phyloP scores from a whole-genome alignment of 2,888 invertebrate species.

The Acleris emargana region DNA sequence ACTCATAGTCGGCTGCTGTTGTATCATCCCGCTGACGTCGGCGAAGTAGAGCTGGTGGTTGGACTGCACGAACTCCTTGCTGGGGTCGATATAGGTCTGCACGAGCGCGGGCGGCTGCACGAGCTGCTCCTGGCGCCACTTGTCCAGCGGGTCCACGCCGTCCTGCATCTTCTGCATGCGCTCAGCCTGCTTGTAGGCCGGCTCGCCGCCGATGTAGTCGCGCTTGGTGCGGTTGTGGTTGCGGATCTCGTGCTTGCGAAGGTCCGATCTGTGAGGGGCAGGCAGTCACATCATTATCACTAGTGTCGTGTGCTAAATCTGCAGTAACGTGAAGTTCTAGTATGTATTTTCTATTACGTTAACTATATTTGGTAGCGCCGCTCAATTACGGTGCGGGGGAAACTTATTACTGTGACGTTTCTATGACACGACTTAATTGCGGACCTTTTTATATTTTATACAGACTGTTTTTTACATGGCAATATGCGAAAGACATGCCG shows the following conservation, averaged over 20 bases:
- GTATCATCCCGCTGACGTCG: slow-evolving; percentile 63
- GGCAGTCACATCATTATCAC: background rate
- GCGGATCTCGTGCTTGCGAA: slow-evolving; percentile 77
- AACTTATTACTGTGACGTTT: too few species aligned
- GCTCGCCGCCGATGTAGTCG: slow-evolving; percentile 76
- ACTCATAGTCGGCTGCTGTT: slow-evolving; percentile 64
- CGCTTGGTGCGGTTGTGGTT: slow-evolving; percentile 76
- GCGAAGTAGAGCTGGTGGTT: slow-evolving; percentile 67
- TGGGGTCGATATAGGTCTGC: slow-evolving; percentile 62
- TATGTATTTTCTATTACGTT: too few species aligned
- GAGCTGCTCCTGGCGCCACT: slow-evolving; percentile 50
- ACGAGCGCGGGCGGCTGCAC: slow-evolving; percentile 50
- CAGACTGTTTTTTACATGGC: too few species aligned
- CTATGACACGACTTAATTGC: too few species aligned
- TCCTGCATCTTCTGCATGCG: slow-evolving; percentile 65
- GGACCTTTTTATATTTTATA: too few species aligned
- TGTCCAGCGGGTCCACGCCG: slow-evolving; percentile 46
- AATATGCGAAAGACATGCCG: too few species aligned
- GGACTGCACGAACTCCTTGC: slow-evolving; percentile 57
- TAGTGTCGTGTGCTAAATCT: too few species aligned
- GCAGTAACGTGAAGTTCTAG: too few species aligned
- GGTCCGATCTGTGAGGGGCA: slow-evolving; percentile 61
- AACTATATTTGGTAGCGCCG: too few species aligned
- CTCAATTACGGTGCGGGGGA: too few species aligned
- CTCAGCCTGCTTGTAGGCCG: slow-evolving; percentile 74